phyloP scores from a whole-genome alignment of 1,140 invertebrate genomes.

The Monochamus saltuarius region DNA sequence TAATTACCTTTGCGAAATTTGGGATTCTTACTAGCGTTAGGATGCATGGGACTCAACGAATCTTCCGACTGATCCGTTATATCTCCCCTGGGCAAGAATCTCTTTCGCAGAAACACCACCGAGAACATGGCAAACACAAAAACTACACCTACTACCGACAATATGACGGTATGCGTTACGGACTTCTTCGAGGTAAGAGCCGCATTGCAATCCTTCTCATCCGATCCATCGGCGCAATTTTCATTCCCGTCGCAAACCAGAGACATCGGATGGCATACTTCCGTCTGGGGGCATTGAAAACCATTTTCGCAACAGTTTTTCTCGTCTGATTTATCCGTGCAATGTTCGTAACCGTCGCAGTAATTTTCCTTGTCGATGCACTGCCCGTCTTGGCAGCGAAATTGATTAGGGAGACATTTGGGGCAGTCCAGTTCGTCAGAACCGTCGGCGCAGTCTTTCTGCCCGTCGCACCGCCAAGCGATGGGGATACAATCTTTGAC shows the following conservation, averaged over 20 bases:
- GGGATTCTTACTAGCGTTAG: constrained; percentile 35
- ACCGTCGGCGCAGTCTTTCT: constrained; percentile 79
- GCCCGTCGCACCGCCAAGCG: constrained; percentile 81
- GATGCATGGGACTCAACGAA: constrained; percentile 43
- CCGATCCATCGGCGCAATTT: constrained; percentile 72
- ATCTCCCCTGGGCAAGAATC: constrained; percentile 21
- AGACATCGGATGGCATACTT: constrained; percentile 30
- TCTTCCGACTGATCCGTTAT: constrained; percentile 53
- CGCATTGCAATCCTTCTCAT: constrained; percentile 60
- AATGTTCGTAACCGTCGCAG: constrained; percentile 54
- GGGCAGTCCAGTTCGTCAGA: constrained; percentile 79
- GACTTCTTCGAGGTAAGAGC: constrained; percentile 25
- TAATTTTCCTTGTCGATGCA: constrained; percentile 69
- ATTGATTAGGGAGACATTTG: constrained; percentile 64
- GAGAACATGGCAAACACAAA: constrained; percentile 51
- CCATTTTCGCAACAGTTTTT: constrained; percentile 53
- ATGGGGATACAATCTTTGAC: constrained; percentile 77
- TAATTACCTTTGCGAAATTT: constrained; percentile 35
- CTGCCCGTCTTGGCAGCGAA: constrained; percentile 72
- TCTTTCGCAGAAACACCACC: constrained; percentile 35
- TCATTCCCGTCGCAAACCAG: constrained; percentile 65
- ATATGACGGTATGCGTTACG: constrained; percentile 49
- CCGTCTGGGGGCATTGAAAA: constrained; percentile 65
- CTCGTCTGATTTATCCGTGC: constrained; percentile 47
- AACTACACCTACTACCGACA: constrained; percentile 30